Conservation (phyloP, 2,888 invertebrate species). For the Epistrophe eligans region DNA sequence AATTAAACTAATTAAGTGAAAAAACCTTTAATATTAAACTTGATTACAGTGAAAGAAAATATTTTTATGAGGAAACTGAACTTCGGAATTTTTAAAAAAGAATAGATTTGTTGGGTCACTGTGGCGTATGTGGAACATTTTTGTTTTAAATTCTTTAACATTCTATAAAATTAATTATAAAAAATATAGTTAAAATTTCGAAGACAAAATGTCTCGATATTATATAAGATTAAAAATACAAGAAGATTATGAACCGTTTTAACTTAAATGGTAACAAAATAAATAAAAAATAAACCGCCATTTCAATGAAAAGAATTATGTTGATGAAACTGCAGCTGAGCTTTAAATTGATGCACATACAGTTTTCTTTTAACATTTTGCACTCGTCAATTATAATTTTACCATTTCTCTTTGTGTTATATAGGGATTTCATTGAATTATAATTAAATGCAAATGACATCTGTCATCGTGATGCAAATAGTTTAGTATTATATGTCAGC, state of each 20-base stretch:
- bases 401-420: neutral
- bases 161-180: neutral
- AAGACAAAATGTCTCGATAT: neutral
- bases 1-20: too few relatives aligned
- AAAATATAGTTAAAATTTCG: neutral
- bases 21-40: too few relatives aligned
- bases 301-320: neutral
- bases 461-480: constrained; percentile 36
- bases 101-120: neutral
- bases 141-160: neutral
- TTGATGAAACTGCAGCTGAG: neutral
- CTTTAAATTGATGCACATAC: neutral
- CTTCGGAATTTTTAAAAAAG: neutral
- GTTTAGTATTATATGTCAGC: constrained; percentile 1
- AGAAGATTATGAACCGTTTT: neutral
- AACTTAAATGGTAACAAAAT: neutral
- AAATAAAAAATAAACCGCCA: neutral
- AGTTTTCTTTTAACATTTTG: neutral
- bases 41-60: too few relatives aligned
- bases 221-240: neutral
- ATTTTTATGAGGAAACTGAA: too few relatives aligned
- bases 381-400: neutral
- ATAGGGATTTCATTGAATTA: constrained; percentile 39
- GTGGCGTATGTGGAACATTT: constrained; percentile 29
- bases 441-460: constrained; percentile 22